These are phyloP conservation scores for Taenioides sp. DNA, from an alignment of 2,797 vertebrate species.

Conservation along the genomic window DNA sequence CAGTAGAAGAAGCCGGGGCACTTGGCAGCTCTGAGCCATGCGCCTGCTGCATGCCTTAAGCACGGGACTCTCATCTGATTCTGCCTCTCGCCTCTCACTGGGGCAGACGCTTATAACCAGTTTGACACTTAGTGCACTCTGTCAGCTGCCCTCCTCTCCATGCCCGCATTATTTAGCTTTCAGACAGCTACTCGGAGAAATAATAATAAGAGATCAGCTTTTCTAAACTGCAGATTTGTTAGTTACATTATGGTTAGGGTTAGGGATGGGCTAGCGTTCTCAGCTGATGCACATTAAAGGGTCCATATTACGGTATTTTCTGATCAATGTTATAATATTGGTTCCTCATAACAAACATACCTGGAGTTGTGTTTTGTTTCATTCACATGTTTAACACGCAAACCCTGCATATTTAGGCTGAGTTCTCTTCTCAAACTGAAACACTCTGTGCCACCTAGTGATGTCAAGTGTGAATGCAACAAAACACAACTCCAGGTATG, in stretches of 20 bases:
- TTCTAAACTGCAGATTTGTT: not conserved
- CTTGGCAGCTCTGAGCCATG: constrained; percentile 74
- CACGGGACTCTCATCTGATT: constrained; percentile 81
- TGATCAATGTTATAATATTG: no score
- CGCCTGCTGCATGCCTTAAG: constrained; percentile 74
- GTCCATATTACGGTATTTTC: no score
- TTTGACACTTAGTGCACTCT: constrained; percentile 15
- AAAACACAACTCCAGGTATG: no score
- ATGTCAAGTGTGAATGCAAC: no score
- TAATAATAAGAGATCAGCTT: not conserved
- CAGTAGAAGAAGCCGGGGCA: constrained; percentile 71
- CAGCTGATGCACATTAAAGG: not conserved
- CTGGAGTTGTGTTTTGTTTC: no score
- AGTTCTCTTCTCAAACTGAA: no score
- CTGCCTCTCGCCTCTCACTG: constrained; percentile 25
- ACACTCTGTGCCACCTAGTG: no score
- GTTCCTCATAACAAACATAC: no score
- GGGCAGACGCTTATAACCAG: constrained; percentile 17
- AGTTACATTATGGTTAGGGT: not conserved
- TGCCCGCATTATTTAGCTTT: not conserved
- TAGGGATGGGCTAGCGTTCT: not conserved
- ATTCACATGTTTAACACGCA: no score
- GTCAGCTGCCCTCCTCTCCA: constrained; percentile 24
- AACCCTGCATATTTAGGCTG: no score
- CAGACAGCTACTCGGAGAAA: not conserved